A percentile compares a stretch with the other conserved stretches of the same genome.
Conservation (phyloP, 2,888 invertebrate species). For the Capitulum mitella region DNA sequence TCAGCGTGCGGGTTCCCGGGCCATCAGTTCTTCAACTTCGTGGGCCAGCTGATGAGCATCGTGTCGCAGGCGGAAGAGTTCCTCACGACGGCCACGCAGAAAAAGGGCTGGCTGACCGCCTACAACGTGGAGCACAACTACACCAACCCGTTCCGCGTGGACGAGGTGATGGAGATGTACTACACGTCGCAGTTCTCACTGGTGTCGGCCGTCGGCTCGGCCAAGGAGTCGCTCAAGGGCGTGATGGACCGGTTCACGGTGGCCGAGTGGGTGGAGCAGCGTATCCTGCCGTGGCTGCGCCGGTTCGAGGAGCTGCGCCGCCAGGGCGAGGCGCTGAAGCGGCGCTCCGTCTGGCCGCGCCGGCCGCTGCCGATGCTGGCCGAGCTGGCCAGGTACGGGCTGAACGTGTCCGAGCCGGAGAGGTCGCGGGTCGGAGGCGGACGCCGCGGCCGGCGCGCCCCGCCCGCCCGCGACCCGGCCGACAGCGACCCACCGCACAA, state of each 20-base stretch:
- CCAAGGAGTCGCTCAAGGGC: constrained; percentile 52
- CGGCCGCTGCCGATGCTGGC: constrained; percentile 32
- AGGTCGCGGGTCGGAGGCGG: background rate
- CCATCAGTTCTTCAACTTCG: constrained; percentile 50
- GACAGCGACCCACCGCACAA: background rate
- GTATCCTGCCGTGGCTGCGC: constrained; percentile 51
- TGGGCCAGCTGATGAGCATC: constrained; percentile 45
- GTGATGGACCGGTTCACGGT: constrained; percentile 55
- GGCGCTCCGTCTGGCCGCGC: constrained; percentile 33
- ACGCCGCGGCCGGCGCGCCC: too few relatives aligned
- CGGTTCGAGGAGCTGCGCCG: constrained; percentile 49
- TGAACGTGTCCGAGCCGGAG: background rate
- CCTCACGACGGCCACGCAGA: constrained; percentile 36
- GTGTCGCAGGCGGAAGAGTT: constrained; percentile 45
- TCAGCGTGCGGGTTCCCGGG: constrained; percentile 59
- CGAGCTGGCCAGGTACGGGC: background rate
- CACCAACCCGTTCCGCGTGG: constrained; percentile 54
- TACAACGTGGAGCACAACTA: constrained; percentile 57
- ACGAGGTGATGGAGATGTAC: constrained; percentile 39
- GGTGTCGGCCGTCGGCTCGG: constrained; percentile 48
- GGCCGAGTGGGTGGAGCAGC: constrained; percentile 60
- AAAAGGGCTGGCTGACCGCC: constrained; percentile 61
- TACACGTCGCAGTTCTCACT: constrained; percentile 32
- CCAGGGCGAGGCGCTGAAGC: constrained; percentile 35
- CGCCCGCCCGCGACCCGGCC: background rate